These are phyloP conservation scores for Leucoraja ocellata DNA, from an alignment of 2,797 vertebrate species.

Conservation along the genomic window DNA sequence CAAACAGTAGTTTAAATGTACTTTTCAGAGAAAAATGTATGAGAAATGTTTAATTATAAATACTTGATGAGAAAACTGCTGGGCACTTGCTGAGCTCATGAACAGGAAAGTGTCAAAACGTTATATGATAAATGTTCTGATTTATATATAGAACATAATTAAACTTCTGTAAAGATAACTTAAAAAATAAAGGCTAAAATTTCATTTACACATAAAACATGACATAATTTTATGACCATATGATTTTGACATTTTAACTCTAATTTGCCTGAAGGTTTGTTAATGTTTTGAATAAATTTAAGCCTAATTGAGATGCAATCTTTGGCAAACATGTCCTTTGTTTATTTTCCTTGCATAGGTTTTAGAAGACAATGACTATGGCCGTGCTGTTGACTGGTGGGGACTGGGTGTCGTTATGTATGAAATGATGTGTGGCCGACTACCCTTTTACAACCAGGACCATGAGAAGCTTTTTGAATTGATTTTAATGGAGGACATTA, in stretches of 20 bases:
- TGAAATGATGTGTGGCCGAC: conserved; percentile 93
- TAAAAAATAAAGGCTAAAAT: neutral
- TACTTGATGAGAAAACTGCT: neutral
- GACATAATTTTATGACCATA: neutral
- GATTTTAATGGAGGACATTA: conserved; percentile 96
- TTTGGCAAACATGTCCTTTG: neutral
- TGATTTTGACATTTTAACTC: neutral
- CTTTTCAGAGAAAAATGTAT: neutral
- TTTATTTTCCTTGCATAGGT: conserved; percentile 58
- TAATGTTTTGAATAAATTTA: neutral
- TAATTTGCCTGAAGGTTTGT: neutral
- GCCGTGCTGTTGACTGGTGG: conserved; percentile 95
- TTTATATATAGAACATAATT: neutral
- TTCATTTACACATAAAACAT: neutral
- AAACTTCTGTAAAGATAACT: neutral
- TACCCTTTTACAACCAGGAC: conserved; percentile 96
- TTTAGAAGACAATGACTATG: conserved; percentile 90
- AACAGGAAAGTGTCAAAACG: neutral
- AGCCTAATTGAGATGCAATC: neutral
- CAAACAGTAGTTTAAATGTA: neutral
- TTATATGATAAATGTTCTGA: neutral
- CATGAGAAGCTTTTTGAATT: conserved; percentile 96
- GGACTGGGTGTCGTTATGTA: conserved; percentile 92
- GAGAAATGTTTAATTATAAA: neutral
- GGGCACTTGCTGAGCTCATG: neutral